A percentile compares a stretch with the other conserved stretches of the same genome.
Evolutionary conservation across 1,140 invertebrate species (phyloP).

Genomic region (Octopus sinensis): DNA sequence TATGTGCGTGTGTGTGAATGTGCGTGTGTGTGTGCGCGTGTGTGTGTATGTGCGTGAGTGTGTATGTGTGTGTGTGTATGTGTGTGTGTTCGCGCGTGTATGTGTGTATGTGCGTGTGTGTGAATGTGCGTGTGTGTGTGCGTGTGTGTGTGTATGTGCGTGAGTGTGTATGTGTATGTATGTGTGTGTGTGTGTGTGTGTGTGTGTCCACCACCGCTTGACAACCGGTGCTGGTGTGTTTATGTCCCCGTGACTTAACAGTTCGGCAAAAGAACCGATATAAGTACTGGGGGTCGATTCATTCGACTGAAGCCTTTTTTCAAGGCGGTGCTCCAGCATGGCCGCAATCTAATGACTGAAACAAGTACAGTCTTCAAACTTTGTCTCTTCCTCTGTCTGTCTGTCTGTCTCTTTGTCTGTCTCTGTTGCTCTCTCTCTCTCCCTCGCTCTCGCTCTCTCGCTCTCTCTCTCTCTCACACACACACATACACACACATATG

Average conservation of each 20-base stretch:
- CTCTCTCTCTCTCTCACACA: not conserved
- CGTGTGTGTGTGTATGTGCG: conserved; percentile 20
- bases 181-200: not conserved
- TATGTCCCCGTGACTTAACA: no score
- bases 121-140: conserved; percentile 15
- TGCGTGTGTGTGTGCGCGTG: not conserved
- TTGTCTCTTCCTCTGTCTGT: no score
- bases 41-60: not conserved
- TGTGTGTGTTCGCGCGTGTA: not conserved
- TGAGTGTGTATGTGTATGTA: conserved; percentile 13
- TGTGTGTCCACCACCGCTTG: not conserved
- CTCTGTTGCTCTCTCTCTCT: no score
- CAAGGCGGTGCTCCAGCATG: no score
- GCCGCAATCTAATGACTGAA: no score
- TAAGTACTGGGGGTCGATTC: no score
- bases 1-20: not conserved
- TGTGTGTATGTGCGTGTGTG: not conserved
- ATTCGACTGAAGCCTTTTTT: no score
- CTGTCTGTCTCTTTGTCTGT: no score
- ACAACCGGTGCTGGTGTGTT: not conserved
- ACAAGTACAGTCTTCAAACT: no score
- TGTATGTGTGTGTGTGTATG: not conserved
- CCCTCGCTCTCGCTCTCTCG: no score
- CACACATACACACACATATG: not conserved
- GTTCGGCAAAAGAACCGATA: no score